These are phyloP conservation scores for Acrocephalus scirpaceus DNA, from an alignment of 2,797 vertebrate genomes.

Conservation along the genomic window DNA sequence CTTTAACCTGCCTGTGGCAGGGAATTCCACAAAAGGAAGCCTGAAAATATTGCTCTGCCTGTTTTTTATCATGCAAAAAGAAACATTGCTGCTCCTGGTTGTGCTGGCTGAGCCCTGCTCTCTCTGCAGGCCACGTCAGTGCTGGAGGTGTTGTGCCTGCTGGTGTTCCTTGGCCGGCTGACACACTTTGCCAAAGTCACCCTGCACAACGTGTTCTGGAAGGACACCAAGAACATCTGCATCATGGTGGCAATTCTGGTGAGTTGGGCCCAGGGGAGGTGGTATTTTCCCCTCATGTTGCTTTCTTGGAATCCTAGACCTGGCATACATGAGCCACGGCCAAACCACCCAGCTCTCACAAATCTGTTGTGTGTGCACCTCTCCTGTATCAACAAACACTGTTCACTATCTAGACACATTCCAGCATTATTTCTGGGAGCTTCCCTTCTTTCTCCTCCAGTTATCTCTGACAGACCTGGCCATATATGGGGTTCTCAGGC, in stretches of 20 bases:
- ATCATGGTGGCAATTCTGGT: slow-evolving; percentile 86
- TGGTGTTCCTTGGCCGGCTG: slow-evolving; percentile 83
- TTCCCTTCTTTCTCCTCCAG: slow-evolving; percentile 65
- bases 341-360: not conserved
- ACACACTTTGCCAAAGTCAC: slow-evolving; percentile 89
- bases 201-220: slow-evolving; percentile 86
- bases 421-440: not conserved
- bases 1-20: not conserved
- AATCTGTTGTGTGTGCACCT: fast-evolving
- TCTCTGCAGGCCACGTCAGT: slow-evolving; percentile 82
- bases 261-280: slow-evolving; percentile 18
- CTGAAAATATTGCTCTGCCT: not conserved
- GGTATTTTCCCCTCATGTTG: not conserved
- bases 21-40: not conserved
- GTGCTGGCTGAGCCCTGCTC: not conserved
- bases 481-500: slow-evolving; percentile 80
- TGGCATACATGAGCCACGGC: fast-evolving
- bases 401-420: fast-evolving
- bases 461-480: slow-evolving; percentile 86
- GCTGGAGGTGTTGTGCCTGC: slow-evolving; percentile 85
- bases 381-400: not conserved
- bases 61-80: not conserved
- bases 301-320: not conserved
- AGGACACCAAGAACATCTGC: slow-evolving; percentile 94
- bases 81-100: not conserved